These are phyloP conservation scores for Copidosoma aretas DNA, from an alignment of 2,888 invertebrate genomes.

Conservation along the genomic window DNA sequence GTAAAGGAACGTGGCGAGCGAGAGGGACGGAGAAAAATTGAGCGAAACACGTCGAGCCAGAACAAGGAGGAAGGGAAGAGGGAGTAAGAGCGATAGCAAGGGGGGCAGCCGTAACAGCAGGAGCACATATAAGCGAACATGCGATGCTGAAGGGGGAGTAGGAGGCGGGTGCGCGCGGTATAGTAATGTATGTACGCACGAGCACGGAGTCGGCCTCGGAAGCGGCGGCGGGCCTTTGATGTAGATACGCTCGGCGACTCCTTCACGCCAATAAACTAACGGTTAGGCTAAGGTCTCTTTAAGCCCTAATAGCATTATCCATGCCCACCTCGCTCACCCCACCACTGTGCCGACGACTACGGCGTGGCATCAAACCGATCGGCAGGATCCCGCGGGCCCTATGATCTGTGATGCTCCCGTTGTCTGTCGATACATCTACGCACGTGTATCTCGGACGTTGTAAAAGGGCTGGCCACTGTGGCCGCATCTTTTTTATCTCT, in stretches of 20 bases:
- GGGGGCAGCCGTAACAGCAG: conserved; percentile 38
- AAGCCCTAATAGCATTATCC: conserved; percentile 59
- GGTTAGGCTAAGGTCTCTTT: conserved; percentile 59
- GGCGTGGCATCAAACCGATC: no score
- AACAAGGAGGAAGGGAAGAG: conserved; percentile 19
- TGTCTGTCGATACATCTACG: no score
- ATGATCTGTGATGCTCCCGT: no score
- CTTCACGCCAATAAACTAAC: conserved; percentile 62
- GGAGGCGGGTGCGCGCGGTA: conserved; percentile 34
- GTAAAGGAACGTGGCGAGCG: conserved; percentile 13
- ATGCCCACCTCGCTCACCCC: no score
- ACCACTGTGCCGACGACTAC: no score
- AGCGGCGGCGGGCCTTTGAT: conserved; percentile 59
- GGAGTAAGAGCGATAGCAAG: conserved; percentile 27
- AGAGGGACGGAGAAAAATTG: conserved; percentile 28
- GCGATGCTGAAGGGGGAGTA: conserved; percentile 32
- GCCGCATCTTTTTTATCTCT: conserved; percentile 20
- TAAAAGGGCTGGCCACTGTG: not conserved
- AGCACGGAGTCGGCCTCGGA: conserved; percentile 48
- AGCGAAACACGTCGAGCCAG: conserved; percentile 33
- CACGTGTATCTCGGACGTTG: no score
- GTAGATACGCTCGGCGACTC: conserved; percentile 59
- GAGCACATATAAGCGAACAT: conserved; percentile 19
- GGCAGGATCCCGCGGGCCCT: no score
- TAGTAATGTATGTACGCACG: not conserved